Percentiles rank a stretch among this genome's conserved stretches.
phyloP scores from a whole-genome alignment of 2,113 vertebrate genomes.

The Xyliphius kryptos region DNA sequence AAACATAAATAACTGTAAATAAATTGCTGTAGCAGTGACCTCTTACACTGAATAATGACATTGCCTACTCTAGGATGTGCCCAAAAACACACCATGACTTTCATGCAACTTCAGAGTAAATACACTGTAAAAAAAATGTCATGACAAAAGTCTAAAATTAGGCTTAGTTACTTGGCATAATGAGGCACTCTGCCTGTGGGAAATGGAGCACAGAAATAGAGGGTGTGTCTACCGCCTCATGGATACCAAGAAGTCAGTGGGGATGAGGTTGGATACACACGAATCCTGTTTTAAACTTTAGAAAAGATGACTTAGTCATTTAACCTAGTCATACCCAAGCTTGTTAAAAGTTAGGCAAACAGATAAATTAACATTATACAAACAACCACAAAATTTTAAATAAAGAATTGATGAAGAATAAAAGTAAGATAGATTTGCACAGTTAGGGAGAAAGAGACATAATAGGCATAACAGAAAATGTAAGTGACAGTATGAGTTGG shows the following conservation, averaged over 20 bases:
- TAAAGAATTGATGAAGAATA: not conserved
- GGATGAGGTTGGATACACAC: not conserved
- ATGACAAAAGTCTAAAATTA: too few relatives aligned
- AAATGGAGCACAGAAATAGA: not conserved
- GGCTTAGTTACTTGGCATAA: not conserved
- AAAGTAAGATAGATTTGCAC: not conserved
- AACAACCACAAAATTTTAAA: not conserved
- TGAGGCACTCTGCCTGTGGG: conserved; percentile 6
- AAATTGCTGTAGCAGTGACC: too few relatives aligned
- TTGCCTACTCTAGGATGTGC: too few relatives aligned
- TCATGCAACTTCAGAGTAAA: too few relatives aligned
- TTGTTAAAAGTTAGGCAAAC: not conserved
- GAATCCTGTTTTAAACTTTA: not conserved
- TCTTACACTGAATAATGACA: too few relatives aligned
- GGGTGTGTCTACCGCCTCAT: conserved; percentile 1
- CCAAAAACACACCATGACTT: too few relatives aligned
- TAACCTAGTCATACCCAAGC: conserved; percentile 5
- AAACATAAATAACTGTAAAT: too few relatives aligned
- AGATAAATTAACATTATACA: not conserved
- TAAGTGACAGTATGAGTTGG: conserved; percentile 11
- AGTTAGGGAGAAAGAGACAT: not conserved
- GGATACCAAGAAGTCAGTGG: not conserved
- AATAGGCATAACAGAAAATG: conserved; percentile 16
- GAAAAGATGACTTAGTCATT: not conserved
- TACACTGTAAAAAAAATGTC: too few relatives aligned